Evolutionary conservation across 2,888 invertebrate genomes (phyloP).

Genomic region (Coelinius sp.): DNA sequence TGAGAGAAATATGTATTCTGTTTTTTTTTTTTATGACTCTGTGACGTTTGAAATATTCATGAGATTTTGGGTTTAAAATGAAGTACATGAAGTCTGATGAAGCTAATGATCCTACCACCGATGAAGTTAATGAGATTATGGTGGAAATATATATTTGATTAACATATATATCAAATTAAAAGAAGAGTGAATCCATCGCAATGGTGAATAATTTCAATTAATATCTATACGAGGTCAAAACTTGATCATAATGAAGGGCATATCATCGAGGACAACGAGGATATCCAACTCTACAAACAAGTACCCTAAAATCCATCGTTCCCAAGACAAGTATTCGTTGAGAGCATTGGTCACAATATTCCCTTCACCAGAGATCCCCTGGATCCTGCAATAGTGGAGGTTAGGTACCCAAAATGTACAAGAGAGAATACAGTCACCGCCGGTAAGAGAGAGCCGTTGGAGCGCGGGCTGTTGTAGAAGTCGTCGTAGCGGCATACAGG

Average conservation of each 20-base stretch:
- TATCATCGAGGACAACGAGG: constrained; percentile 40
- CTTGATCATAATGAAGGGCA: constrained; percentile 42
- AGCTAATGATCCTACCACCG: not conserved
- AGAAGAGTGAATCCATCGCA: too few relatives aligned
- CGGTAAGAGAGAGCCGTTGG: constrained; percentile 49
- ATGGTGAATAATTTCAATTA: too few relatives aligned
- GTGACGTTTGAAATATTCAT: not conserved
- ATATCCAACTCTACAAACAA: constrained; percentile 33
- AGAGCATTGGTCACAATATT: constrained; percentile 24
- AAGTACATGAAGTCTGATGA: not conserved
- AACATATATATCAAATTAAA: too few relatives aligned
- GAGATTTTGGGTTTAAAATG: not conserved
- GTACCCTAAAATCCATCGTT: constrained; percentile 27
- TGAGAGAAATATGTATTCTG: constrained; percentile 5
- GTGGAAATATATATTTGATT: too few relatives aligned
- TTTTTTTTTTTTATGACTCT: not conserved
- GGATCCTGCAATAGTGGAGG: constrained; percentile 45
- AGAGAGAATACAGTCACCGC: constrained; percentile 39
- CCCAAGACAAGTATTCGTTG: constrained; percentile 36
- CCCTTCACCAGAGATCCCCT: too few relatives aligned
- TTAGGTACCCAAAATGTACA: constrained; percentile 50
- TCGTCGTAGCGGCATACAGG: constrained; percentile 38
- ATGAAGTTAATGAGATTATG: not conserved
- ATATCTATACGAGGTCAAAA: constrained; percentile 31
- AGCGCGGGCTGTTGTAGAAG: constrained; percentile 36